Conservation (phyloP, 1,140 invertebrate species). For the Bactericera cockerelli region DNA sequence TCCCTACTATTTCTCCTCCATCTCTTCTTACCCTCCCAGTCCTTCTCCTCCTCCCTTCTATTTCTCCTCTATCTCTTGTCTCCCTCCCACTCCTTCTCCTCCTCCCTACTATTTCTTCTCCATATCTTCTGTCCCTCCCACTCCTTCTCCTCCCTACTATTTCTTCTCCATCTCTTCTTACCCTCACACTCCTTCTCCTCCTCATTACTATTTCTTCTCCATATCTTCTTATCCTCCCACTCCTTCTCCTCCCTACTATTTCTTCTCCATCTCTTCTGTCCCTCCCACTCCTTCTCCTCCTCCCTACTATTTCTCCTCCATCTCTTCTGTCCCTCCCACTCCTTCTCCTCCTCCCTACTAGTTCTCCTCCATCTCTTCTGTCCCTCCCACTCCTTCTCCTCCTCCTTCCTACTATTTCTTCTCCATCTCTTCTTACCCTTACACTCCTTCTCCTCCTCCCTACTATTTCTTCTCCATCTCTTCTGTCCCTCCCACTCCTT, state of each 20-base stretch:
- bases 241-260: no score
- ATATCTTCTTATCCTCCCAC: no score
- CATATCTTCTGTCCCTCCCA: neutral
- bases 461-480: slow-evolving; percentile 6
- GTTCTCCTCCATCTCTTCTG: no score
- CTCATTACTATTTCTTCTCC: neutral
- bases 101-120: neutral
- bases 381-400: no score
- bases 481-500: neutral
- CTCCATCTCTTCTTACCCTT: no score
- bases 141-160: neutral
- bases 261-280: no score
- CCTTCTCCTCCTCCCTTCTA: neutral
- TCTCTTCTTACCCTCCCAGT: neutral
- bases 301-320: neutral
- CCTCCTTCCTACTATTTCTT: no score
- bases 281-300: no score
- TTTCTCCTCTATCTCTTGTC: neutral
- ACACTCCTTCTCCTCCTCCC: no score
- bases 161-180: neutral
- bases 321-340: neutral
- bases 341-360: no score
- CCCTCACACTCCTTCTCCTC: neutral
- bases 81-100: neutral
- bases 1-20: neutral